These are phyloP conservation scores for Masticophis lateralis DNA, from an alignment of 2,797 vertebrate species.

Conservation along the genomic window DNA sequence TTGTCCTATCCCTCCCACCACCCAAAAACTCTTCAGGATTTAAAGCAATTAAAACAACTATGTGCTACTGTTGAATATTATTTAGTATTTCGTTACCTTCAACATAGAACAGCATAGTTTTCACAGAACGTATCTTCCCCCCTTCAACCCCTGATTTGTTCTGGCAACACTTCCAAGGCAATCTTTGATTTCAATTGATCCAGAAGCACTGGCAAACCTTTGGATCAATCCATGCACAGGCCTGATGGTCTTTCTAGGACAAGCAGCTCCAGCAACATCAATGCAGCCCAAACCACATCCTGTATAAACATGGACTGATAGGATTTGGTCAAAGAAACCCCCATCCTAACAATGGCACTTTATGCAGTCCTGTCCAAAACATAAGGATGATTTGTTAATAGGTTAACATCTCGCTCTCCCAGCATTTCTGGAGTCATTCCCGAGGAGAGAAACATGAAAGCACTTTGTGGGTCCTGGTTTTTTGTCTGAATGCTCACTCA, in stretches of 20 bases:
- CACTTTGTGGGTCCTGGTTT: not conserved
- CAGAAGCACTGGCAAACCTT: not conserved
- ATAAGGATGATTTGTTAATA: not conserved
- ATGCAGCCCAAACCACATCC: not conserved
- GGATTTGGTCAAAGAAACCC: not conserved
- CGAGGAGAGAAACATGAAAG: not conserved
- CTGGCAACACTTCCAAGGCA: not conserved
- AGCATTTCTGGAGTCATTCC: not conserved
- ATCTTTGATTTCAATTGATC: not conserved
- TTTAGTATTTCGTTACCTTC: conserved; percentile 14
- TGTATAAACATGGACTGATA: not conserved
- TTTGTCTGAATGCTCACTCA: not conserved
- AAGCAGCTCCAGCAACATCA: not conserved
- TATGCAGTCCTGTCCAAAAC: not conserved
- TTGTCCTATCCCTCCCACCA: not conserved
- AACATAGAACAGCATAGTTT: not conserved
- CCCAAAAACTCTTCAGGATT: not conserved
- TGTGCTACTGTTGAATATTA: not conserved
- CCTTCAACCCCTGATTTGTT: not conserved
- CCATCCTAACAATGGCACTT: not conserved
- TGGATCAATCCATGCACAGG: not conserved
- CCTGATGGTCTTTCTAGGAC: not conserved
- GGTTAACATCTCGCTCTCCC: not conserved
- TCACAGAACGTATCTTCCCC: not conserved
- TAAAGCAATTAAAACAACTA: not conserved